phyloP scores from a whole-genome alignment of 2,113 vertebrate species.

The Dipodomys stephensi region DNA sequence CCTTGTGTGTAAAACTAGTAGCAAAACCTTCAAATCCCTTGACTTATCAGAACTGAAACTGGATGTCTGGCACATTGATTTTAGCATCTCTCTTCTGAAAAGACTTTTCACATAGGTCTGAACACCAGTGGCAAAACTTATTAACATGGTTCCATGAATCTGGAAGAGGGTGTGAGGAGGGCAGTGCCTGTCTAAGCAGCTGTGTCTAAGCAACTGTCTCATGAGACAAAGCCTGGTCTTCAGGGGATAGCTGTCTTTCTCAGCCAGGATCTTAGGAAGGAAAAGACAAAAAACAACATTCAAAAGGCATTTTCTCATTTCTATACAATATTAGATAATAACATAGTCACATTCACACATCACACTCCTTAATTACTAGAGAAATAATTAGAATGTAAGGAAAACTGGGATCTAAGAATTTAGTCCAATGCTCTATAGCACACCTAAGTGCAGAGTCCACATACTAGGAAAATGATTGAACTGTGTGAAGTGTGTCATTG shows the following conservation, averaged over 20 bases:
- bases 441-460: not conserved
- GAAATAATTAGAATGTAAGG: not conserved
- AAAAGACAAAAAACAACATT: not conserved
- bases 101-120: not conserved
- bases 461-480: not conserved
- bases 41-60: not conserved
- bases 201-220: not conserved
- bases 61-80: not conserved
- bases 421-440: not conserved
- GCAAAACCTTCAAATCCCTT: not conserved
- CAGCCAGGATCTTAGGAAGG: not conserved
- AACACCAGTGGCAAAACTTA: not conserved
- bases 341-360: conserved; percentile 2
- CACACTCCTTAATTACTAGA: not conserved
- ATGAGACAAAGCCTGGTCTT: no score
- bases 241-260: not conserved
- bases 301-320: not conserved
- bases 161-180: not conserved
- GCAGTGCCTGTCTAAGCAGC: not conserved
- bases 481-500: not conserved
- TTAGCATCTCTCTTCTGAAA: not conserved
- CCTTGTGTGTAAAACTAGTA: not conserved
- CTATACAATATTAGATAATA: not conserved
- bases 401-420: not conserved
- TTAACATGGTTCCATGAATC: not conserved